These are phyloP conservation scores for Tenthredo amoena DNA, from an alignment of 2,888 invertebrate species.

Conservation along the genomic window DNA sequence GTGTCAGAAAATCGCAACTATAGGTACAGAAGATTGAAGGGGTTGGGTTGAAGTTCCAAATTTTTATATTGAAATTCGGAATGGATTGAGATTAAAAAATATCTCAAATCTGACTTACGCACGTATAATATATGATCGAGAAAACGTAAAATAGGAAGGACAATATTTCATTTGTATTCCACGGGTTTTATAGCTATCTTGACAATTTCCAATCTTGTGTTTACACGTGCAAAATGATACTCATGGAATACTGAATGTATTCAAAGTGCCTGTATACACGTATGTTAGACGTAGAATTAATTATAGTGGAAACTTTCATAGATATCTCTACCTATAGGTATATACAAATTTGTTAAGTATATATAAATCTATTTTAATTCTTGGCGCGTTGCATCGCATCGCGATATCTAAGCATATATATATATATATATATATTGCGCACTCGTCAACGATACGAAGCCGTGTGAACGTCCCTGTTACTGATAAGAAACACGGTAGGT, in stretches of 20 bases:
- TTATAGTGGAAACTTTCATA: background rate
- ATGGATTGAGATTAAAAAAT: no score
- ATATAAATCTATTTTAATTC: background rate
- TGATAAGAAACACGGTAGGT: conserved; percentile 31
- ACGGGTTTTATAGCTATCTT: background rate
- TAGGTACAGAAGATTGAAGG: no score
- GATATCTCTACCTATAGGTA: background rate
- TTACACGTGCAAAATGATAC: background rate
- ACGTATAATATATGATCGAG: background rate
- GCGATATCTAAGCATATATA: background rate
- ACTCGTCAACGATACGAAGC: conserved; percentile 30
- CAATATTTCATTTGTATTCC: background rate
- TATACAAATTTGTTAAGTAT: background rate
- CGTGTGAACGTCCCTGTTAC: conserved; percentile 38
- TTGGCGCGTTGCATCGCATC: background rate
- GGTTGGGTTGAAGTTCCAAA: no score
- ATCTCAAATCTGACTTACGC: background rate
- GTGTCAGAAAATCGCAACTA: no score
- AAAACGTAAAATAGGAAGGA: background rate
- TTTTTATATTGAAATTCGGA: no score
- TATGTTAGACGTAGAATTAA: background rate
- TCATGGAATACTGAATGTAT: background rate
- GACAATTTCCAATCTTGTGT: background rate
- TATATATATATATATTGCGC: background rate
- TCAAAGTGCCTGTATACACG: background rate